A percentile compares a stretch with the other conserved stretches of the same genome.
phyloP scores from a whole-genome alignment of 2,113 vertebrate genomes.

The Pan troglodytes region DNA sequence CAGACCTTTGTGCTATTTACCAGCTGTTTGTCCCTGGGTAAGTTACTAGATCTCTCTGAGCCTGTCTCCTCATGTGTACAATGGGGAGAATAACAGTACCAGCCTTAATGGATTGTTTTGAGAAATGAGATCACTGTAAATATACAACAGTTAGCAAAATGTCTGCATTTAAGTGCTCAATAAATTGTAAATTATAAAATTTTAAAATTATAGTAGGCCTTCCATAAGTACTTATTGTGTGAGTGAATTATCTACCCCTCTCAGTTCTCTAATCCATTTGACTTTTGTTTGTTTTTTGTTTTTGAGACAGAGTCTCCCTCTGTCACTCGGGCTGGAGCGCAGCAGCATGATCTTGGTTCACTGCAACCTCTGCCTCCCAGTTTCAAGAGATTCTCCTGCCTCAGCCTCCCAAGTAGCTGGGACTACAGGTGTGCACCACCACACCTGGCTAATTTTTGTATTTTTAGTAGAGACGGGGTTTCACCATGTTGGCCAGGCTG shows the following conservation, averaged over 20 bases:
- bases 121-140: neutral
- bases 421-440: too few species aligned
- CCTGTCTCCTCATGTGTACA: neutral
- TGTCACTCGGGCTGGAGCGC: too few species aligned
- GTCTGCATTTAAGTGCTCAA: neutral
- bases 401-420: too few species aligned
- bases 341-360: too few species aligned
- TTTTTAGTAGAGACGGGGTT: too few species aligned
- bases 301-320: too few species aligned
- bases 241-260: neutral
- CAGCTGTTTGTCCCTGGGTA: neutral
- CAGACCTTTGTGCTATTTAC: neutral
- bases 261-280: conserved; percentile 8
- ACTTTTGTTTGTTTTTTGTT: neutral
- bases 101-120: neutral
- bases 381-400: too few species aligned
- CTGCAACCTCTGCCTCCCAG: too few species aligned
- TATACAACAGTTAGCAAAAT: neutral
- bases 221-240: neutral
- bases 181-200: neutral
- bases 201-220: neutral
- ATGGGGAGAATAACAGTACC: neutral
- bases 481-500: too few species aligned
- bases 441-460: too few species aligned
- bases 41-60: neutral